These are phyloP conservation scores for Cyclargus thomasi DNA, from an alignment of 1,140 invertebrate species.

Conservation along the genomic window DNA sequence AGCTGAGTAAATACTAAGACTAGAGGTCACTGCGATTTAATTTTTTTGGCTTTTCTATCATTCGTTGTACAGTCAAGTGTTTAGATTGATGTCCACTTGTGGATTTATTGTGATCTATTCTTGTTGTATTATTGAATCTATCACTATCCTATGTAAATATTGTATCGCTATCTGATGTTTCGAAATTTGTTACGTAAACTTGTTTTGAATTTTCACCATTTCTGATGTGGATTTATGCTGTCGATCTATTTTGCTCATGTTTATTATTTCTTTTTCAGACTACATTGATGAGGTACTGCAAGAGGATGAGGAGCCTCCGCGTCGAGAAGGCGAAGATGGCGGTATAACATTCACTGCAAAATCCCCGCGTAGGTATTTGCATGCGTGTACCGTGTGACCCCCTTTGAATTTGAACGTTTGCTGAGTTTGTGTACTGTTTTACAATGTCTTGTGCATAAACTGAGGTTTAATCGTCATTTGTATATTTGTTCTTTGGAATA, in stretches of 20 bases:
- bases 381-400: conserved; percentile 45
- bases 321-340: conserved; percentile 83
- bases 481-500: neutral
- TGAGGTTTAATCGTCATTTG: neutral
- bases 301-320: conserved; percentile 79
- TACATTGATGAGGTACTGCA: conserved; percentile 88
- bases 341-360: conserved; percentile 91
- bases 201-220: neutral
- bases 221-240: neutral
- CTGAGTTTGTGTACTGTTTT: neutral
- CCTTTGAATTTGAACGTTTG: conserved; percentile 57
- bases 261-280: conserved; percentile 73
- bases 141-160: neutral
- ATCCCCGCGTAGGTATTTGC: conserved; percentile 84
- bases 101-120: neutral
- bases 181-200: neutral
- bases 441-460: neutral
- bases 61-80: conserved; percentile 4
- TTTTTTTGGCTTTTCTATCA: conserved; percentile 5
- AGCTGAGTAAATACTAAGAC: neutral
- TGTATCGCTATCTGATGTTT: neutral
- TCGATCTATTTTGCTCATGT: neutral
- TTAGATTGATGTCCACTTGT: neutral
- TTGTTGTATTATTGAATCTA: neutral
- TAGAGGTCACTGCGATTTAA: conserved; percentile 4